These are phyloP conservation scores for Siniperca knerii DNA, from an alignment of 2,113 vertebrate genomes.

Conservation along the genomic window DNA sequence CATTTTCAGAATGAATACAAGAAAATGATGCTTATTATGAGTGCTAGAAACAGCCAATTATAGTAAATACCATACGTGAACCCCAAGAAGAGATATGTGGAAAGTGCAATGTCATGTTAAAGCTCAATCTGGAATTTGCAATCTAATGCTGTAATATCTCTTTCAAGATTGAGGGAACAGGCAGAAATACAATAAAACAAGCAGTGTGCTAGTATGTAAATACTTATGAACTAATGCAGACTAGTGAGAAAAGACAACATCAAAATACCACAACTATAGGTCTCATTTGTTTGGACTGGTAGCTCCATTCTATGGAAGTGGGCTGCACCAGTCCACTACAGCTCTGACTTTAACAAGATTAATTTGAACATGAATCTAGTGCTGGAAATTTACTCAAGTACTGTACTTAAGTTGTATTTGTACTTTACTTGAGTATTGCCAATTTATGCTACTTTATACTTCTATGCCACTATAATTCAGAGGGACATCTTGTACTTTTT, in stretches of 20 bases:
- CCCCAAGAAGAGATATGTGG: neutral
- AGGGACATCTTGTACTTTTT: neutral
- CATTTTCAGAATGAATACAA: neutral
- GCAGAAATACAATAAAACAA: neutral
- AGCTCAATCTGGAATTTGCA: neutral
- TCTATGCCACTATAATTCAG: neutral
- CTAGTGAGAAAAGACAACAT: too few relatives aligned
- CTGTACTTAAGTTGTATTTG: too few relatives aligned
- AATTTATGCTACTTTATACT: neutral
- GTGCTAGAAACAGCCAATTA: neutral
- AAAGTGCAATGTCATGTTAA: neutral
- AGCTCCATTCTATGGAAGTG: too few relatives aligned
- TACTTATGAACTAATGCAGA: neutral
- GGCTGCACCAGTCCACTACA: too few relatives aligned
- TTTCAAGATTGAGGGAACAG: neutral
- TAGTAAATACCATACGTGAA: neutral
- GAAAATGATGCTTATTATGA: slow-evolving; percentile 3
- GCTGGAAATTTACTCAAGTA: too few relatives aligned
- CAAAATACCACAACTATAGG: too few relatives aligned
- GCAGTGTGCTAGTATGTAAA: neutral
- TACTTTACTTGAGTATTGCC: too few relatives aligned
- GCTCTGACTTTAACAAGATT: too few relatives aligned
- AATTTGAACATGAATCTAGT: too few relatives aligned
- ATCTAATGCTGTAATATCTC: neutral
- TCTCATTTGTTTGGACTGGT: too few relatives aligned